Percentiles rank a stretch among this genome's conserved stretches.
phyloP scores from a whole-genome alignment of 2,888 invertebrate genomes.

The Hesperia comma region DNA sequence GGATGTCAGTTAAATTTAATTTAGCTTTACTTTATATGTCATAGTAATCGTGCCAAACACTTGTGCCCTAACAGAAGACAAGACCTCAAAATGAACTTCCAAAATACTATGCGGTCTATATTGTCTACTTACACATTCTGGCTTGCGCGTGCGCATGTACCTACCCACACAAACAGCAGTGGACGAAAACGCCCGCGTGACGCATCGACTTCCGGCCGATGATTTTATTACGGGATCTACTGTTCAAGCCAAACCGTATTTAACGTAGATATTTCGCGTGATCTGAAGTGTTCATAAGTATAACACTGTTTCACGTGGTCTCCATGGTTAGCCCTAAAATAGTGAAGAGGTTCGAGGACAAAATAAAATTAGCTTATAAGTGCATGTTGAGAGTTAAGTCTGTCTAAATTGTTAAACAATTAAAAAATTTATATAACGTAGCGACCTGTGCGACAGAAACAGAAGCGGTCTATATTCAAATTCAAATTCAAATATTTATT shows the following conservation, averaged over 20 bases:
- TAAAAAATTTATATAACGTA: no score
- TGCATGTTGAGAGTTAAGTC: background rate
- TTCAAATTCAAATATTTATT: no score
- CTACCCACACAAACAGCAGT: constrained; percentile 71
- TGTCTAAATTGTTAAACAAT: no score
- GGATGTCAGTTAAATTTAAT: constrained; percentile 48
- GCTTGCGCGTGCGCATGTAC: constrained; percentile 52
- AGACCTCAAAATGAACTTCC: constrained; percentile 44
- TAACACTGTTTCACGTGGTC: constrained; percentile 22
- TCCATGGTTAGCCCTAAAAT: constrained; percentile 1
- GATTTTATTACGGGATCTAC: constrained; percentile 80
- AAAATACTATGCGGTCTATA: constrained; percentile 54
- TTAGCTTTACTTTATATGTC: constrained; percentile 45
- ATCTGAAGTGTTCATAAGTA: constrained; percentile 26
- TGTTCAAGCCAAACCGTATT: constrained; percentile 52
- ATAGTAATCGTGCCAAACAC: constrained; percentile 42
- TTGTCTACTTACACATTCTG: constrained; percentile 53
- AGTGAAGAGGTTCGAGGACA: background rate
- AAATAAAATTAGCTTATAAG: background rate
- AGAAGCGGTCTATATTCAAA: no score
- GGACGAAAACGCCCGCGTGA: constrained; percentile 78
- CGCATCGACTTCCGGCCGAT: constrained; percentile 81
- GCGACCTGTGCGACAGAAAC: no score
- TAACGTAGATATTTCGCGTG: constrained; percentile 37
- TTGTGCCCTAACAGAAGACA: constrained; percentile 41